These are phyloP conservation scores for Malaclemys terrapin DNA, from an alignment of 2,113 vertebrate genomes.

Conservation along the genomic window DNA sequence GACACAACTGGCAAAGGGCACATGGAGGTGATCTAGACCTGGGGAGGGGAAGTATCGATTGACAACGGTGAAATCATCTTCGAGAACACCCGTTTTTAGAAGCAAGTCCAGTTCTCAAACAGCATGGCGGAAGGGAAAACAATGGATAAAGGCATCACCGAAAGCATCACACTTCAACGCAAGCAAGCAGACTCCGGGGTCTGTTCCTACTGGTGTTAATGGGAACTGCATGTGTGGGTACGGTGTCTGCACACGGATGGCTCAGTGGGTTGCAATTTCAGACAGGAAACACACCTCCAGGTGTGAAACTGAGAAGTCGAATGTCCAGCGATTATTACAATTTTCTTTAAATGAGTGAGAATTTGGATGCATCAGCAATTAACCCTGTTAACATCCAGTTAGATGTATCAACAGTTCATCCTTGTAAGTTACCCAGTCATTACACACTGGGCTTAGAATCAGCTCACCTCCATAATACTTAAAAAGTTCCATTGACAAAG, in stretches of 20 bases:
- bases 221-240: not conserved
- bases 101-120: not conserved
- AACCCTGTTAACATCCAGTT: not conserved
- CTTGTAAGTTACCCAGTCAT: not conserved
- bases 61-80: not conserved
- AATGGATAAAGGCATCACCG: not conserved
- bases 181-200: not conserved
- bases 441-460: not conserved
- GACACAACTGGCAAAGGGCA: conserved; percentile 67
- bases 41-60: conserved; percentile 16
- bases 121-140: not conserved
- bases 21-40: conserved; percentile 12
- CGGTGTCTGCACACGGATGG: not conserved
- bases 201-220: not conserved
- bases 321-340: not conserved
- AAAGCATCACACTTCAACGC: not conserved
- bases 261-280: not conserved
- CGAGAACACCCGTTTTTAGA: not conserved
- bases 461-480: not conserved
- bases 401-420: not conserved
- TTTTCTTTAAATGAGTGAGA: not conserved
- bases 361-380: not conserved
- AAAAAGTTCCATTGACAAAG: not conserved
- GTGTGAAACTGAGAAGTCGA: not conserved
- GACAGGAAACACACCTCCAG: not conserved